Evolutionary conservation across 1,140 invertebrate genomes (phyloP), one percentile per base, ranked within the genome.

Genomic region (Orchestia grillus): DNA sequence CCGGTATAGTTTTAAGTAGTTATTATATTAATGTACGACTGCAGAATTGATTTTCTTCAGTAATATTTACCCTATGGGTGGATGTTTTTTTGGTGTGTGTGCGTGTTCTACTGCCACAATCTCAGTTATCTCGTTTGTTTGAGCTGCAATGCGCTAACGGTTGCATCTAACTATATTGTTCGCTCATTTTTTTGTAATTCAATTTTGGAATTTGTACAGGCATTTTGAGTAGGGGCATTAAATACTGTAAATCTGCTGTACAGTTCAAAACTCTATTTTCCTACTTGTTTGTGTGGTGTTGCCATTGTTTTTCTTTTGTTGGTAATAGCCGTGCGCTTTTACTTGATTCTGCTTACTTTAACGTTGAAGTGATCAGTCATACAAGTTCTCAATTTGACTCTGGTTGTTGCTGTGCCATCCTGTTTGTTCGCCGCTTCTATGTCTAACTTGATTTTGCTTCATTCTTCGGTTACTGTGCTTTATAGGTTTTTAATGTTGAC

Each of bases 261-360:
- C 96, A 96, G 96, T 96, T 96, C 96, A 96, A 96, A 96, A 96
- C 96, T 96, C 96, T 96, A 96, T 96, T 96, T 96, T 96, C 96
- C 96, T 96, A 96, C 96, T 96, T 96, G 96, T 96, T 96, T 96
- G 96, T 95, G 95, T 95, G 95, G 95, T 77, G 95, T 77, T 95
- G 53, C 95, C 95, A 23, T 95, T 53, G 92, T 94, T 94, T n/a
- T 94, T 45, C 44, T 94, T 94, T 94, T 94, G 43, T 94, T 94
- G 44, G 44, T 94, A 94, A 43, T 45, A 94, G 43, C 92, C 43
- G 41, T 45, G 43, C 11, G 92, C 92, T 94, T 45, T 45, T 44
- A 45, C 92, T 42, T 91, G 92, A 94, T 94, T 94, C 40, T 94
- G 92, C 6, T 94, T 90, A 90, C 88, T 94, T 94, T 44, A n/a